Evolutionary conservation across 2,797 vertebrate species (phyloP).

Genomic region (Iguana delicatissima): DNA sequence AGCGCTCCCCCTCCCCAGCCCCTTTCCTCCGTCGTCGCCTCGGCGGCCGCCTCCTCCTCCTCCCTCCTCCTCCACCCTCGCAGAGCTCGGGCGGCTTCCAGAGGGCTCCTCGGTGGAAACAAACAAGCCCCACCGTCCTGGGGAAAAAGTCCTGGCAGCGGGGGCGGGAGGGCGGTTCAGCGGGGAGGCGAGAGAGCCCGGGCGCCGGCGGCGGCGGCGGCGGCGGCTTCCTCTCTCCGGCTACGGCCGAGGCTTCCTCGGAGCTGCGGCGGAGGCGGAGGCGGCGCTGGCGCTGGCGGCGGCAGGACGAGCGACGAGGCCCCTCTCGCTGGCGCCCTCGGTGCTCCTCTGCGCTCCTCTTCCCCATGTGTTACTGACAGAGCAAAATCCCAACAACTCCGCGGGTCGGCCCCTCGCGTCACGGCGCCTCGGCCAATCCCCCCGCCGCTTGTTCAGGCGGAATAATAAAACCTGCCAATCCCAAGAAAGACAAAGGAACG

Average conservation of each 20-base stretch:
- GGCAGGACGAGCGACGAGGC: constrained; percentile 65
- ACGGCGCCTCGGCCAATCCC: constrained; percentile 85
- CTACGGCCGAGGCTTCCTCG: background rate
- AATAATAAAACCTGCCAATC: constrained; percentile 93
- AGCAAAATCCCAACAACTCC: constrained; percentile 88
- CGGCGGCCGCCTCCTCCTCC: constrained; percentile 60
- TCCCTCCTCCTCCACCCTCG: constrained; percentile 39
- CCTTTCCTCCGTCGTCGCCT: background rate
- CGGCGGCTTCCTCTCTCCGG: constrained; percentile 50
- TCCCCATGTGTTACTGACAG: constrained; percentile 96
- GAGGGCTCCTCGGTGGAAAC: constrained; percentile 16
- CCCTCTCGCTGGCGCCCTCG: constrained; percentile 56
- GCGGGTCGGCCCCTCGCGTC: constrained; percentile 86
- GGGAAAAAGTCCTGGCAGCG: background rate
- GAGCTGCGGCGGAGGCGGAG: background rate
- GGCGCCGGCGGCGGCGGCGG: background rate
- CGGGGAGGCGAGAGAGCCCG: background rate
- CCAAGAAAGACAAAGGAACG: constrained; percentile 79
- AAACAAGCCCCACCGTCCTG: constrained; percentile 24
- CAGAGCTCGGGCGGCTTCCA: no score
- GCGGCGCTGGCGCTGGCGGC: constrained; percentile 46
- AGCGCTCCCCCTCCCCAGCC: background rate
- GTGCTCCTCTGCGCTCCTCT: constrained; percentile 75
- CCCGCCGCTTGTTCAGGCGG: constrained; percentile 84
- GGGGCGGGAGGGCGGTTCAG: background rate